A percentile compares a stretch with the other conserved stretches of the same genome.
These are phyloP conservation scores for Paralinhomoeus sp. DNA, from an alignment of 2,888 invertebrate species.

Conservation along the genomic window DNA sequence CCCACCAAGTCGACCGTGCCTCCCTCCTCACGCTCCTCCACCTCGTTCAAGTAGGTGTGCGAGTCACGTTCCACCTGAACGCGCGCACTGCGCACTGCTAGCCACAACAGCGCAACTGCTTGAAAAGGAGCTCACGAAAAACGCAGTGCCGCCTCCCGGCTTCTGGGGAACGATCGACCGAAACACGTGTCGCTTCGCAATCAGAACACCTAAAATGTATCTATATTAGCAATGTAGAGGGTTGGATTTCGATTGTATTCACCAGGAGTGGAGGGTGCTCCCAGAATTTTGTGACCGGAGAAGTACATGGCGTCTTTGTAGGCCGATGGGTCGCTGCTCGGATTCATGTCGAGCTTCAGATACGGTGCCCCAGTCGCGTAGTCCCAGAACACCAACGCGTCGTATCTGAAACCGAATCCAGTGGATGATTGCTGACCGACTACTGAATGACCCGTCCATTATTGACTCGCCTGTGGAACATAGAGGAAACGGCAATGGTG, in stretches of 20 bases:
- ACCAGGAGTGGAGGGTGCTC: slow-evolving; percentile 63
- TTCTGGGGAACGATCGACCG: too few relatives aligned
- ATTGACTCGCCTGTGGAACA: slow-evolving; percentile 46
- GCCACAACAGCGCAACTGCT: too few relatives aligned
- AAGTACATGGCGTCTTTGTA: slow-evolving; percentile 74
- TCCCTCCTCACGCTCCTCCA: slow-evolving; percentile 14
- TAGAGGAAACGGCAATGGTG: slow-evolving; percentile 52
- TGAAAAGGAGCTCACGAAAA: slow-evolving; percentile 35
- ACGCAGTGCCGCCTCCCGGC: slow-evolving; percentile 38
- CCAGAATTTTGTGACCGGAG: slow-evolving; percentile 68
- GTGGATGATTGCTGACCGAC: not conserved
- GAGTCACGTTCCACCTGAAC: slow-evolving; percentile 16
- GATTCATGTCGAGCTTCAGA: slow-evolving; percentile 58
- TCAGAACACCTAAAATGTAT: slow-evolving; percentile 37
- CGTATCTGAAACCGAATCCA: slow-evolving; percentile 33
- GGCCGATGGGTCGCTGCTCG: too few relatives aligned
- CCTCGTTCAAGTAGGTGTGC: slow-evolving; percentile 34
- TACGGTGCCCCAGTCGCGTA: slow-evolving; percentile 60
- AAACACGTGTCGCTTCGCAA: slow-evolving; percentile 40
- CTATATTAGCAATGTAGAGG: too few relatives aligned
- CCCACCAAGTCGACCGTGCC: slow-evolving; percentile 12
- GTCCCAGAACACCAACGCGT: slow-evolving; percentile 67
- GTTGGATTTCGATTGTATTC: too few relatives aligned
- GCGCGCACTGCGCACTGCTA: not conserved
- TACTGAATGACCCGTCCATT: not conserved